Percentiles rank a stretch among this genome's conserved stretches.
These are phyloP conservation scores for Sitta carolinensis DNA, from an alignment of 2,797 vertebrate genomes.

Conservation along the genomic window DNA sequence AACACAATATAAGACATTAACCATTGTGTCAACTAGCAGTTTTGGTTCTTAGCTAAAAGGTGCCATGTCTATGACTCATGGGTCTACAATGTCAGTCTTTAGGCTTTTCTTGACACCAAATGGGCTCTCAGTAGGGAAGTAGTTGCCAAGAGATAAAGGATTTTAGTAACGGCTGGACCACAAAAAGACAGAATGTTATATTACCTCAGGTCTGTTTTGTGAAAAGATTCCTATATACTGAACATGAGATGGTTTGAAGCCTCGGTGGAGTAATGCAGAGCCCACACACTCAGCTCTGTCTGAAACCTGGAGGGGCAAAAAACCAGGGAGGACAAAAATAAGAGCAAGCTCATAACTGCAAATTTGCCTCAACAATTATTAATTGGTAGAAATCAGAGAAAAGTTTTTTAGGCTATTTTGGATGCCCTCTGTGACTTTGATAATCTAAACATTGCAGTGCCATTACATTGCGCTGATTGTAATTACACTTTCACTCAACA, in stretches of 20 bases:
- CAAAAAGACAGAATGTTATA: background rate
- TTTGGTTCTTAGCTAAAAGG: background rate
- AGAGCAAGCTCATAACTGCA: background rate
- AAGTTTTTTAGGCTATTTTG: background rate
- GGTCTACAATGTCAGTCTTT: background rate
- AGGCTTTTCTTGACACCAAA: background rate
- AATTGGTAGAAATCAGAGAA: background rate
- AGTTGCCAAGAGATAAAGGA: background rate
- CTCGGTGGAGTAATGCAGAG: slow-evolving; percentile 89
- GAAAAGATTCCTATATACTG: slow-evolving; percentile 90
- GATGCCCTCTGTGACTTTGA: background rate
- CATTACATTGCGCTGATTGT: background rate
- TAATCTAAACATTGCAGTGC: background rate
- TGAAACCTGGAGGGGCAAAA: slow-evolving; percentile 74
- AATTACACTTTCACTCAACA: background rate
- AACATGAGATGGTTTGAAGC: slow-evolving; percentile 81
- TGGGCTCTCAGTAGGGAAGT: background rate
- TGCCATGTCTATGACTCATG: background rate
- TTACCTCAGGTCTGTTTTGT: slow-evolving; percentile 96
- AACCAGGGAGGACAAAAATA: background rate
- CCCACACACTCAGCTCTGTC: slow-evolving; percentile 84
- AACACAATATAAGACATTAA: background rate
- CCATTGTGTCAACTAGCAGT: background rate
- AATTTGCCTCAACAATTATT: background rate
- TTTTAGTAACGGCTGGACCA: background rate